A percentile compares a stretch with the other conserved stretches of the same genome.
Evolutionary conservation across 2,797 vertebrate species (phyloP).

Genomic region (Garrulus glandarius): DNA sequence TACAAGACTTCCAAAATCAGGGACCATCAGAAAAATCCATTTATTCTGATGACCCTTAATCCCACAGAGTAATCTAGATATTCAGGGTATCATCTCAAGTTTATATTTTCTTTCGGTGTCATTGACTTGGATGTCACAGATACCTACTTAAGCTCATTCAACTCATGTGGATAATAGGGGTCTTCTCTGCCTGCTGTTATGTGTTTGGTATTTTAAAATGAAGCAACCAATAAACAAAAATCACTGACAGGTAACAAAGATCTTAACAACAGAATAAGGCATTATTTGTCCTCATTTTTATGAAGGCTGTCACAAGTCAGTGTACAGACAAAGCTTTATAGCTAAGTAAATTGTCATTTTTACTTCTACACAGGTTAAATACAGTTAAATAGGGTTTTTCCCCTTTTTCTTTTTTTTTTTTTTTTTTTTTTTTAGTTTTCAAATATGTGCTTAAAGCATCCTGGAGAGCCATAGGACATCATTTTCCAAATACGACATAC

Average conservation of each 20-base stretch:
- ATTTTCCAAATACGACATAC: slow-evolving; percentile 8
- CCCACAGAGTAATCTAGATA: neutral
- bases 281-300: slow-evolving; percentile 39
- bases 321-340: neutral
- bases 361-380: slow-evolving; percentile 24
- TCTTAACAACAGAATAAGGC: slow-evolving; percentile 16
- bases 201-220: neutral
- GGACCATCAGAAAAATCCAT: neutral
- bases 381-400: neutral
- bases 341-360: slow-evolving; percentile 23
- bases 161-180: neutral
- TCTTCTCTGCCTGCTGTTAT: neutral
- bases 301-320: slow-evolving; percentile 22
- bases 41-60: slow-evolving; percentile 12
- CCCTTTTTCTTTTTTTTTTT: fast-evolving
- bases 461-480: neutral
- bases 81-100: neutral
- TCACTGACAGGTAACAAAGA: neutral
- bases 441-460: neutral
- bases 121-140: neutral
- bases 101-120: neutral
- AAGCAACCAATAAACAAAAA: neutral
- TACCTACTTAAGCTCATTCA: neutral
- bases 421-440: neutral
- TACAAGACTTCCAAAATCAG: neutral